Base-by-base conservation (phyloP, 35 echinoderm and acorn worm genomes). In the Diadema setosum region DNA sequence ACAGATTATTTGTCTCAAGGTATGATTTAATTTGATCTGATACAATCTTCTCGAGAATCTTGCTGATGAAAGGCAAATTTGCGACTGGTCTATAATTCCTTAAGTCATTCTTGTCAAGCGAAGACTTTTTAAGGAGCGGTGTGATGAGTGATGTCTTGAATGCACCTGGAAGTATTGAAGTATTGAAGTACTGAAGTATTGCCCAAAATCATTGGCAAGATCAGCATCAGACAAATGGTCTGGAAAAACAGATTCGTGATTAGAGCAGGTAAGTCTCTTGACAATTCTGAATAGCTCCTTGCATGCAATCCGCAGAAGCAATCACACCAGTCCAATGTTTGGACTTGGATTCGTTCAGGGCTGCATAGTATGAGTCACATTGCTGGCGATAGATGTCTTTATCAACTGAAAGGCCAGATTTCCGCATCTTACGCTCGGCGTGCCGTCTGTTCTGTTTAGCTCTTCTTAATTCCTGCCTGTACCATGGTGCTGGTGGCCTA, bases 401-500 rank as follows among this genome's bases (percentile, higher is more conserved):
- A 35, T 89, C 74, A 42, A 89, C 36, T 14, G 23, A 24, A 18
- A 91, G 88, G 46, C 46, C 21, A 16, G 85, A 81, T 25, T 50
- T 82, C 30, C 30, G 12, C 75, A 76, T 90, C 33, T 42, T 58
- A 21, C 85, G 57, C 41, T 89, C 86, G 39, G 80, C 55, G 24
- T 40, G 75, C 41, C 46, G 39, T 31, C 65, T 61, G 2, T 65
- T 34, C 21, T 73, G 21, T 42, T 89, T 93, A 18, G 91, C 91
- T 34, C 84, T 58, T 26, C 81, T 57, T n/a, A 84, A 39, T 93
- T 88, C 81, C 25, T 83, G 44, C 27, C 78, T 89, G 64, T 89
- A 93, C 85, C 91, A 93, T 1, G 82, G 89, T 64, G 85, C 76
- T 33, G 76, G 25, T 50, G 91, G 91, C 45, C 86, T 9, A 5